phyloP scores from a whole-genome alignment of 2,113 vertebrate genomes.

The Chrysochloris asiatica region DNA sequence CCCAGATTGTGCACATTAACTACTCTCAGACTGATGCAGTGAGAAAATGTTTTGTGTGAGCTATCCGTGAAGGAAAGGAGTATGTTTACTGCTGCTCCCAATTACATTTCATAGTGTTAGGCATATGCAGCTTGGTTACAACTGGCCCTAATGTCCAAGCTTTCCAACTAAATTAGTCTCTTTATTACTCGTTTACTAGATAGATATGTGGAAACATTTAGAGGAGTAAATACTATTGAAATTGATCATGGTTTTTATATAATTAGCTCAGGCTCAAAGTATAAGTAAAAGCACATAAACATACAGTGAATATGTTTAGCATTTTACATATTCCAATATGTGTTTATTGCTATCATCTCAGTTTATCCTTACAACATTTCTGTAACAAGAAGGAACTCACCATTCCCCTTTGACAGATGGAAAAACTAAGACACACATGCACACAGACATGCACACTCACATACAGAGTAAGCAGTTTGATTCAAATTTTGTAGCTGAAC shows the following conservation, averaged over 20 bases:
- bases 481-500: background rate
- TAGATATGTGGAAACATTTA: rapidly evolving
- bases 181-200: background rate
- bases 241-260: background rate
- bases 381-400: background rate
- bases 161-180: background rate
- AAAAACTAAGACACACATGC: background rate
- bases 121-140: background rate
- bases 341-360: background rate
- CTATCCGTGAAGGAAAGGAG: background rate
- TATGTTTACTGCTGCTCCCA: background rate
- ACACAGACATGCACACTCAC: background rate
- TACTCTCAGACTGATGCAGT: constrained; percentile 24
- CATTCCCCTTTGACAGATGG: background rate
- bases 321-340: background rate
- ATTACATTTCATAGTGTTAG: background rate
- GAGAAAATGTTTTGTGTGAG: constrained; percentile 15
- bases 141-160: background rate
- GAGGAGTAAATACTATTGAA: background rate
- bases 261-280: background rate
- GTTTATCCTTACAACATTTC: background rate
- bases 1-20: constrained; percentile 40
- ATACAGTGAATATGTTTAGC: background rate
- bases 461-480: background rate
- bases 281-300: background rate